Base-by-base conservation (phyloP, 2,113 vertebrate species). In the Epinephelus fuscoguttatus region DNA sequence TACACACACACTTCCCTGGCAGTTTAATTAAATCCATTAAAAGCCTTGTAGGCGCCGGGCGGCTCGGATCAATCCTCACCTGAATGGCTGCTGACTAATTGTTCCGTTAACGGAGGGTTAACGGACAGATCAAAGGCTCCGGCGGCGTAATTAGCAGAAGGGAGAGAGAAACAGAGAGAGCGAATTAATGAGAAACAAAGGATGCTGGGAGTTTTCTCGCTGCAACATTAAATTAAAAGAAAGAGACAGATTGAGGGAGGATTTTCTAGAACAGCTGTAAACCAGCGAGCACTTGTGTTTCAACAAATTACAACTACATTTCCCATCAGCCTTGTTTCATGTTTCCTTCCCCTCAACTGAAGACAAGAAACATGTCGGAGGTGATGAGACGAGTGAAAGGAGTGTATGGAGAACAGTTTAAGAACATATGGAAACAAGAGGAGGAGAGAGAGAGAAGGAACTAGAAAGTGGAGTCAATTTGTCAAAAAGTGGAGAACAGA, bases 1-100 rank as follows among this genome's bases (percentile, higher is more conserved):
- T 37, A 45, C 53, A 47, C 70, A 73, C 70, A 69, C 68, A 62
- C 15, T 42, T 59, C 50, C n/a, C 82, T 75, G 66, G 76, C 77
- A 67, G 81, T 93, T 94, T 94, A 94, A 95, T 96, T 94, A 94
- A 91, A 92, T 88, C 84, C 92, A 95, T 95, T 94, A 94, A 94
- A 91, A 92, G 93, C 88, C 88, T 85, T 91, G 92, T 94, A 90
- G 86, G 81, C 67, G 69, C 79, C 30, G 80, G 82, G 78, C 81
- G 61, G 75, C 77, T 74, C n/a, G 53, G 90, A 95, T 95, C 93
- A 93, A 90, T 94, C 84, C 91, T 93, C 92, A 95, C 93, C 94
- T 95, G 93, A 90, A 86, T 91, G 90, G 81, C 89, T 88, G 82
- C 90, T 88, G 92, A 93, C 92, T 94, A 95, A 95, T 95, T 93